Percentiles rank a stretch among this genome's conserved stretches.
These are phyloP conservation scores for Procavia capensis DNA, from an alignment of 2,113 vertebrate genomes.

Conservation along the genomic window DNA sequence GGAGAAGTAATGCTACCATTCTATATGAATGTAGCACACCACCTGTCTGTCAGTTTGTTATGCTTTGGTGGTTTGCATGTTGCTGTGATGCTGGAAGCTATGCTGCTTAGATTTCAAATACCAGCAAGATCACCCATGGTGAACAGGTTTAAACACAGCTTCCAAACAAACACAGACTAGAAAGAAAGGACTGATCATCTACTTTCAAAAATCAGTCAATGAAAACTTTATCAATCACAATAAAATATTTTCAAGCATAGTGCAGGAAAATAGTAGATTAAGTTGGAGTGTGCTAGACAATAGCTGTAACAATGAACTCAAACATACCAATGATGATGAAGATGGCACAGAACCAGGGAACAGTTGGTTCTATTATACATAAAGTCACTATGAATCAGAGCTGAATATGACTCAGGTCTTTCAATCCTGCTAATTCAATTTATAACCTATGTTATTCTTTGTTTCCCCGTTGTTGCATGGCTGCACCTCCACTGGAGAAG, in stretches of 20 bases:
- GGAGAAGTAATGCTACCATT: background rate
- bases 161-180: background rate
- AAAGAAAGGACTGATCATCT: background rate
- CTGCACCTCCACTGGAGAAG: accelerated
- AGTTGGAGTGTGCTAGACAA: background rate
- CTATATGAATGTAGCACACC: background rate
- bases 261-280: background rate
- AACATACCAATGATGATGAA: background rate
- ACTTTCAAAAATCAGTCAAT: background rate
- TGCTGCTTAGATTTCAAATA: background rate
- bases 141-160: background rate
- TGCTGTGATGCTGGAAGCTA: background rate
- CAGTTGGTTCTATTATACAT: background rate
- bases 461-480: background rate
- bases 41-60: background rate
- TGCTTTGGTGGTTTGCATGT: background rate
- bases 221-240: background rate
- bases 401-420: background rate
- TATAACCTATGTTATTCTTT: background rate
- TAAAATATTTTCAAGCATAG: background rate
- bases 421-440: background rate
- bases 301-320: background rate
- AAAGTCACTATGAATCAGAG: background rate
- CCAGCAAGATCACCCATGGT: background rate
- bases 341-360: background rate